Base-by-base conservation (phyloP, 2,888 invertebrate genomes). In the Adelphocoris suturalis region DNA sequence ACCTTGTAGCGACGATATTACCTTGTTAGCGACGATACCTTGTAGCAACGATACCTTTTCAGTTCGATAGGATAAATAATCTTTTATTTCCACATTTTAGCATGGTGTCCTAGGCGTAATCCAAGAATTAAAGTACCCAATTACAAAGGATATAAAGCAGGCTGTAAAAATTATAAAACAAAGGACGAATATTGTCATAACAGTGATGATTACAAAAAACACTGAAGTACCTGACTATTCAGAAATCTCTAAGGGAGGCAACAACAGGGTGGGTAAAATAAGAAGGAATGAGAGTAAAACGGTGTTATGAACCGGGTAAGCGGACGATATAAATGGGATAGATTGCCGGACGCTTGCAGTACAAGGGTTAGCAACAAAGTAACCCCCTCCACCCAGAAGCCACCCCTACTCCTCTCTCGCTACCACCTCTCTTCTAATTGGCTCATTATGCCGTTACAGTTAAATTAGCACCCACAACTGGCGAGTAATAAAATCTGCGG, bases 261-360 rank as follows among this genome's bases (percentile, higher is more conserved):
- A 19, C 3, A 23, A 27, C 19, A 27, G 11, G 27, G 68, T n/a
- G 13, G 68, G 23, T 23, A 68, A 52, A 52, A 52, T 14, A 16
- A 52, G 52, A 52, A 68, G 19, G 68, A 68, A 19, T 5, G 37
- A 37, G 68, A 12, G 68, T 68, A 68, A 68, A 68, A 68, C 68
- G 19, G 68, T 27, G 11, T 68, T 68, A 68, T 68, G 68, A 19
- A 7, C 37, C 7, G 37, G 37, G 3, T 37, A 37, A 37, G 37
- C 37, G 37, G 68, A 68, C 19, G 13, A 27, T 68, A 19, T 68
- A 68, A 68, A 68, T 68, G 27, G 68, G 68, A 68, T 68, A 68
- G 68, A 68, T 23, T 68, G 23, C 23, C 68, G 11, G 68, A 13
- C 27, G 68, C 23, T 68, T 68, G 68, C 68, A 68, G 27, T 19